phyloP scores from a whole-genome alignment of 1,140 invertebrate genomes.

The Oryzaephilus surinamensis region DNA sequence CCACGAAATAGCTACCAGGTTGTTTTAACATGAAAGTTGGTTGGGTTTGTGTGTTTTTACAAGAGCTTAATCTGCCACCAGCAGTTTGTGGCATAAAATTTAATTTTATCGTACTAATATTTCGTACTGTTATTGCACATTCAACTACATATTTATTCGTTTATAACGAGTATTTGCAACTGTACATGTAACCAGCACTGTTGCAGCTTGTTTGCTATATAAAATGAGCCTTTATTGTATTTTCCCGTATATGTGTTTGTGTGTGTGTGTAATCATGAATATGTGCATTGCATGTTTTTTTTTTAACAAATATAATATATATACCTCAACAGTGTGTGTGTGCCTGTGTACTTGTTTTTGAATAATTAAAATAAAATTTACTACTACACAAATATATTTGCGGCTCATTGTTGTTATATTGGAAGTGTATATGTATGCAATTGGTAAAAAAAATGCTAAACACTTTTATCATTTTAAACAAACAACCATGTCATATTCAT shows the following conservation, averaged over 20 bases:
- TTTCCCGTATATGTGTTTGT: conserved; percentile 16
- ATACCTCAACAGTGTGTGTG: too few species aligned
- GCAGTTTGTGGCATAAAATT: conserved; percentile 24
- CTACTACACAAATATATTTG: too few species aligned
- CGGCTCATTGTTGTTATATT: too few species aligned
- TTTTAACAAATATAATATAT: too few species aligned
- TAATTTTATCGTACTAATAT: conserved; percentile 21
- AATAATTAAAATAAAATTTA: too few species aligned
- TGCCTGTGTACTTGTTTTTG: too few species aligned
- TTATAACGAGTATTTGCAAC: conserved; percentile 12
- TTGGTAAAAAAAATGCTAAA: too few species aligned
- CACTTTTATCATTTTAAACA: too few species aligned
- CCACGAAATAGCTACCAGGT: conserved; percentile 17
- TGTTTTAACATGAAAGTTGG: conserved; percentile 17
- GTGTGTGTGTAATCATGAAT: conserved; percentile 16
- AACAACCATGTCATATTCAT: too few species aligned
- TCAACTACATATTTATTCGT: conserved; percentile 11
- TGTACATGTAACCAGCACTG: conserved; percentile 14
- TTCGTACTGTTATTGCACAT: conserved; percentile 18
- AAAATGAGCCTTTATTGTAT: conserved; percentile 19
- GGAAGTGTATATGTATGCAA: too few species aligned
- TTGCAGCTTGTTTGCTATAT: conserved; percentile 16
- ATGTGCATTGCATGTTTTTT: too few species aligned
- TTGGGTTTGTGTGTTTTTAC: conserved; percentile 23
- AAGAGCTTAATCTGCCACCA: conserved; percentile 23